Conservation (phyloP, 2,797 vertebrate species). For the Neolamprologus multifasciatus region DNA sequence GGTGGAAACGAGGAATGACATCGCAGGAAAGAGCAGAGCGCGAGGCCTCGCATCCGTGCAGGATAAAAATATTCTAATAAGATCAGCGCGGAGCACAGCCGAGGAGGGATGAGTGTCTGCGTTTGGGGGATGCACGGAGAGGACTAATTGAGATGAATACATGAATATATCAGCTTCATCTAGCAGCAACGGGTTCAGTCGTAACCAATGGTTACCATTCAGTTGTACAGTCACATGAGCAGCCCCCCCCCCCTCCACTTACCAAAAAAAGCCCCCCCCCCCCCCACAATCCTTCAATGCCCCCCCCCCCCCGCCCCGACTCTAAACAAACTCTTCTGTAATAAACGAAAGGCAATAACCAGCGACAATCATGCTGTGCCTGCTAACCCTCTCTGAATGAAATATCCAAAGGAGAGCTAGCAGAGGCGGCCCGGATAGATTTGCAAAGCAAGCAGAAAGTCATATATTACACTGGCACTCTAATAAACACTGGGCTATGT, state of each 20-base stretch:
- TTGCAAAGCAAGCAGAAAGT: constrained; percentile 71
- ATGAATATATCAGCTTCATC: constrained; percentile 74
- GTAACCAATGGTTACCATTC: constrained; percentile 72
- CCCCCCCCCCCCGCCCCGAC: not conserved
- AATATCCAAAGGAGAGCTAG: constrained; percentile 62
- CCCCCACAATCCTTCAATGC: too few relatives aligned
- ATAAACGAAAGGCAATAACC: constrained; percentile 76
- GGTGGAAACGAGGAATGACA: constrained; percentile 22
- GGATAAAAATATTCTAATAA: constrained; percentile 68
- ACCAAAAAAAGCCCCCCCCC: constrained; percentile 14
- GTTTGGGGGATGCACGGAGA: constrained; percentile 51
- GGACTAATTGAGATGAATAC: constrained; percentile 75
- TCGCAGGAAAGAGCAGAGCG: not conserved
- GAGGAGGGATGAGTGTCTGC: constrained; percentile 64
- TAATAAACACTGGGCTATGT: constrained; percentile 56
- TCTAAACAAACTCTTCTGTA: constrained; percentile 72
- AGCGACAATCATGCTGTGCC: constrained; percentile 65
- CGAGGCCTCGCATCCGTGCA: constrained; percentile 10
- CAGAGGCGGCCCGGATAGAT: constrained; percentile 56
- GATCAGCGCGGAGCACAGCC: constrained; percentile 53
- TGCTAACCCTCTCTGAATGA: constrained; percentile 63
- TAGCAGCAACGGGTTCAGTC: constrained; percentile 34
- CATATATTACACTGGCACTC: constrained; percentile 63
- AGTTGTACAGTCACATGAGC: constrained; percentile 58
- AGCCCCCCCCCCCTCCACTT: constrained; percentile 21